A percentile compares a stretch with the other conserved stretches of the same genome.
Conservation (phyloP, 2,888 invertebrate species). For the Hemistola chrysoprasaria region DNA sequence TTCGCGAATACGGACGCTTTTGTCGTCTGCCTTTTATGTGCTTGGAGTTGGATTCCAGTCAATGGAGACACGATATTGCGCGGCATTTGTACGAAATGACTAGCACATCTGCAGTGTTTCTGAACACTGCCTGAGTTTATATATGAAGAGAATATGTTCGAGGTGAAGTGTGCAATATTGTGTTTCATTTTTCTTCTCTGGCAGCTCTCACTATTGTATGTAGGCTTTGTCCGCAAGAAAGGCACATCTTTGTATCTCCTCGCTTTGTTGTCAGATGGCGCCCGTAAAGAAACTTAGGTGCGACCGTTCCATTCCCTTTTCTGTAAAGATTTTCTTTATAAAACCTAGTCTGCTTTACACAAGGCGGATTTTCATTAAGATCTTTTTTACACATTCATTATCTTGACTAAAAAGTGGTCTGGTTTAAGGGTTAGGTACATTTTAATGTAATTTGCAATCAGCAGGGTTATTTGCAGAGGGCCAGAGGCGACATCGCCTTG, state of each 20-base stretch:
- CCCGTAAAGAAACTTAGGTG: slow-evolving; percentile 13
- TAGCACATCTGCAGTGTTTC: slow-evolving; percentile 58
- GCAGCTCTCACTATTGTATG: slow-evolving; percentile 27
- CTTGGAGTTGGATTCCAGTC: slow-evolving; percentile 57
- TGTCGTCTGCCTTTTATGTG: slow-evolving; percentile 65
- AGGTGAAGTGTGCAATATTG: slow-evolving; percentile 54
- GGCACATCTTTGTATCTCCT: slow-evolving; percentile 22
- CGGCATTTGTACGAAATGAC: slow-evolving; percentile 64
- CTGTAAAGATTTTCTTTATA: neutral
- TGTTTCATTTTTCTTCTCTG: slow-evolving; percentile 41
- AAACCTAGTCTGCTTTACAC: slow-evolving; percentile 6
- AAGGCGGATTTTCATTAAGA: slow-evolving; percentile 9
- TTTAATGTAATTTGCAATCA: slow-evolving; percentile 53
- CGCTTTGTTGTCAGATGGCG: slow-evolving; percentile 19
- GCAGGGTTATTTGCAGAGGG: slow-evolving; percentile 38
- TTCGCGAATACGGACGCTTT: slow-evolving; percentile 50
- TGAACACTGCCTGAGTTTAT: slow-evolving; percentile 36
- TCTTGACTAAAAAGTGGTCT: slow-evolving; percentile 31
- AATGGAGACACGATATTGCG: slow-evolving; percentile 63
- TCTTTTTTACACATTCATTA: slow-evolving; percentile 28
- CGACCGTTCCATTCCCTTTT: slow-evolving; percentile 10
- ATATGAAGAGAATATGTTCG: slow-evolving; percentile 56
- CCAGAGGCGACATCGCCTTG: slow-evolving; percentile 38
- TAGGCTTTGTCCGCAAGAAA: slow-evolving; percentile 32
- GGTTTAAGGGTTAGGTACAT: slow-evolving; percentile 40